Evolutionary conservation across 2,888 invertebrate genomes (phyloP).

Genomic region (Polyommatus iphigenia): DNA sequence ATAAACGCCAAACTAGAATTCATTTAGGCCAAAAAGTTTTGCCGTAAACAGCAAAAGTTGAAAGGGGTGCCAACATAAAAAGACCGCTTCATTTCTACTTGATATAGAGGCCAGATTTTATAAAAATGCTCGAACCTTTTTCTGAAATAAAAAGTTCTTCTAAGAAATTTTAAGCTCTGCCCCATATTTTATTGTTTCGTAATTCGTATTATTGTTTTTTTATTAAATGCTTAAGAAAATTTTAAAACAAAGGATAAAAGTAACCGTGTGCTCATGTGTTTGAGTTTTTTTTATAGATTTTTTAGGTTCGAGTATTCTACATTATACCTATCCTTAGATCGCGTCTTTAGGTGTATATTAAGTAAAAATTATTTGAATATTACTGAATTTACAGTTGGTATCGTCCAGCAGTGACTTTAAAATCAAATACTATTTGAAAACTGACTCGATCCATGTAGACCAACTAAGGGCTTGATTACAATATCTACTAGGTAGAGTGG

Average conservation of each 20-base stretch:
- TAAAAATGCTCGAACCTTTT: constrained; percentile 27
- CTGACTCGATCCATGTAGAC: no score
- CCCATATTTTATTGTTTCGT: constrained; percentile 8
- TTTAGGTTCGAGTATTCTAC: no score
- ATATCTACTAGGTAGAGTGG: no score
- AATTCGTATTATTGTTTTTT: not conserved
- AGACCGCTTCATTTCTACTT: constrained; percentile 64
- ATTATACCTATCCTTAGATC: no score
- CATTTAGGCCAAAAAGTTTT: constrained; percentile 45
- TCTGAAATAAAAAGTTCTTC: constrained; percentile 3
- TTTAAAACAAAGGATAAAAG: not conserved
- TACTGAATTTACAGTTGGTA: no score
- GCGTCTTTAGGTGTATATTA: no score
- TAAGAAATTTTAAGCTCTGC: constrained; percentile 13
- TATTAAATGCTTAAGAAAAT: not conserved
- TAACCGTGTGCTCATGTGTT: no score
- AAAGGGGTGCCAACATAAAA: constrained; percentile 61
- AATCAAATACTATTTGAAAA: no score
- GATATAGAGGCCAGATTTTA: constrained; percentile 49
- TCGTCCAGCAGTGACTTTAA: no score
- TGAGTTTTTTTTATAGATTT: no score
- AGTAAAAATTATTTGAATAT: no score
- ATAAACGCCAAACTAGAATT: constrained; percentile 45
- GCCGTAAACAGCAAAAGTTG: constrained; percentile 47
- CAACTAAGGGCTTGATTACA: no score